phyloP scores from a whole-genome alignment of 1,140 invertebrate genomes.

The Drepana arcuata region DNA sequence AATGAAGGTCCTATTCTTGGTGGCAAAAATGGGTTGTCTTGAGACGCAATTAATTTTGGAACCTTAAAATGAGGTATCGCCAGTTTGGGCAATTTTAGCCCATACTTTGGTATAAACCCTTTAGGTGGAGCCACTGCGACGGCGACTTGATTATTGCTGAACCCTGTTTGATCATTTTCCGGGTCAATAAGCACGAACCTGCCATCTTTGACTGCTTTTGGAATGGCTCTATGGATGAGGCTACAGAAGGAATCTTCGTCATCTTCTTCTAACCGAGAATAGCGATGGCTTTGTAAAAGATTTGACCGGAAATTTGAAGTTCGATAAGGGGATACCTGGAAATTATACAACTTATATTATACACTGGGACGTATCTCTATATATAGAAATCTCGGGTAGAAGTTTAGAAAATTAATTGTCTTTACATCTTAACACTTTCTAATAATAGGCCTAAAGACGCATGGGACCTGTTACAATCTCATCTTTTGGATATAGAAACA shows the following conservation, averaged over 20 bases:
- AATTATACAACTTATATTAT: no score
- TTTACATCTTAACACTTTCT: no score
- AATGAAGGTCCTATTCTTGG: slow-evolving; percentile 31
- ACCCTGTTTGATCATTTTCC: slow-evolving; percentile 31
- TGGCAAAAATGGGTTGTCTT: slow-evolving; percentile 11
- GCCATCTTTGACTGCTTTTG: slow-evolving; percentile 44
- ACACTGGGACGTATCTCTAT: no score
- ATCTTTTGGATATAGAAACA: no score
- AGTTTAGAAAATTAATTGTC: no score
- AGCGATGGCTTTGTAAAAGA: no score
- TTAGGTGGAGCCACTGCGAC: slow-evolving; percentile 35
- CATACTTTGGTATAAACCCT: slow-evolving; percentile 32
- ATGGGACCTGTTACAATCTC: no score
- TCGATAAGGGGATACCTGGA: no score
- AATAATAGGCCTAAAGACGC: no score
- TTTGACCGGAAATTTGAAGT: no score
- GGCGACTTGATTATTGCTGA: slow-evolving; percentile 30
- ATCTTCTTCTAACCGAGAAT: slow-evolving; percentile 28
- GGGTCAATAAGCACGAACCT: slow-evolving; percentile 32
- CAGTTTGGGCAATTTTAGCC: slow-evolving; percentile 28
- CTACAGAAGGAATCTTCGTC: slow-evolving; percentile 45
- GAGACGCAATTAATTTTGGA: slow-evolving; percentile 26
- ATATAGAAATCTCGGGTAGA: no score
- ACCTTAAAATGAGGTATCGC: slow-evolving; percentile 34
- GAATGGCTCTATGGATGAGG: slow-evolving; percentile 48